Evolutionary conservation across 2,797 vertebrate species (phyloP), one percentile per base, ranked within the genome.

Genomic region (Muscicapa comitata): DNA sequence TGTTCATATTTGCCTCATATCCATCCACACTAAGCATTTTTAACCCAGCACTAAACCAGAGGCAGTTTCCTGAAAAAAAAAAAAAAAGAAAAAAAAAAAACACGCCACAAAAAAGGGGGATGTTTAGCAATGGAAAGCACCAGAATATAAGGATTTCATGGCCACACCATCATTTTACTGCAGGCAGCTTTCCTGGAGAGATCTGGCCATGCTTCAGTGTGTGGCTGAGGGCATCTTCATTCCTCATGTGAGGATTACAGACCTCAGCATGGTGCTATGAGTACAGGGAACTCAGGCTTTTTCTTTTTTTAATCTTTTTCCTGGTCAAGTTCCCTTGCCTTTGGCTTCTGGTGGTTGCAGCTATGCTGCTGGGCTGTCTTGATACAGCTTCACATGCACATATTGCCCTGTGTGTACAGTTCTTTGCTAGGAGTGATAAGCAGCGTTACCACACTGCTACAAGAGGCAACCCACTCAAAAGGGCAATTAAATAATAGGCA

Each of bases 111-210:
- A 9, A 10, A n/a, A 23, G n/a, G 20, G 3, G 4, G 10, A 20
- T 8, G 14, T 58, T 79, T 37, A 59, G 18, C 12, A 40, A 18
- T 5, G 6, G 47, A 29, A 38, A 20, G 48, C 17, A 26, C 7
- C 28, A 26, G 25, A 75, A 43, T 3, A 7, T 0, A 7, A 54
- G 8, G 51, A 72, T 15, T n/a, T 19, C 0, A 0, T 33, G 2
- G 1, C 19, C 29, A 45, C 0, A 0, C 29, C 35, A 23, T 50
- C 45, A 3, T 28, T 31, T 40, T 13, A 26, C 11, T 18, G 23
- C 14, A 19, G 33, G 43, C 57, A 62, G 7, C 33, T 81, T 65
- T 23, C 33, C 72, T 40, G 58, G 20, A 65, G 20, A 83, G 25
- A 17, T 23, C 57, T 74, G 77, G 5, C 35, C 48, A 5, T n/a